phyloP scores from a whole-genome alignment of 2,797 vertebrate genomes.

The Dromococcyx pavoninus region DNA sequence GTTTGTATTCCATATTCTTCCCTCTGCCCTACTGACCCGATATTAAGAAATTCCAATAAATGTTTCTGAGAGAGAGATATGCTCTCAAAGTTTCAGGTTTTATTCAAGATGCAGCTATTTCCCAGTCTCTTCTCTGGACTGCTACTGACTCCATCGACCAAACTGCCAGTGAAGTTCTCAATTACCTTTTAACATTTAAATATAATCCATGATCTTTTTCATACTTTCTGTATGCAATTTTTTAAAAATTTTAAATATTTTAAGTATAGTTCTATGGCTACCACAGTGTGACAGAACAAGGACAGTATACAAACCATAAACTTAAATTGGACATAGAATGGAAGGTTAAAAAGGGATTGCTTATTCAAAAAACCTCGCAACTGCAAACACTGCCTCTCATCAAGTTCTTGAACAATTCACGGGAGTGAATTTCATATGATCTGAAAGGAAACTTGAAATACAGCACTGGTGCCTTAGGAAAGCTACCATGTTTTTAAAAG shows the following conservation, averaged over 20 bases:
- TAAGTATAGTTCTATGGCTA: neutral
- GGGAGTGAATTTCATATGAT: neutral
- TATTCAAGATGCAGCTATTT: neutral
- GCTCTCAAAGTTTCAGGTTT: neutral
- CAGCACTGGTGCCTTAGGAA: neutral
- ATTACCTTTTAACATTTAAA: neutral
- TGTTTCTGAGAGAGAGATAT: neutral
- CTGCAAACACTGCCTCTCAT: neutral
- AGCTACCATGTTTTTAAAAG: neutral
- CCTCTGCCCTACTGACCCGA: neutral
- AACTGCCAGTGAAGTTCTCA: neutral
- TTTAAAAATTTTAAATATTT: neutral
- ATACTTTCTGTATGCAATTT: neutral
- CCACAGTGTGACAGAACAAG: neutral
- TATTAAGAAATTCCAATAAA: neutral
- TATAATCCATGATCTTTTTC: neutral
- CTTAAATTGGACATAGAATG: neutral
- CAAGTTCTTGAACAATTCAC: neutral
- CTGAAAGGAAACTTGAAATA: neutral
- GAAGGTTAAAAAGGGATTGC: neutral
- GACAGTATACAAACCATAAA: neutral
- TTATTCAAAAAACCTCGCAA: neutral
- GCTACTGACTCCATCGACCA: neutral
- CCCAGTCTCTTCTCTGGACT: neutral
- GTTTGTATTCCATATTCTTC: neutral